Evolutionary conservation across 2,797 vertebrate genomes (phyloP), one percentile per base, ranked within the genome.

Genomic region (Clarias fuscus): DNA sequence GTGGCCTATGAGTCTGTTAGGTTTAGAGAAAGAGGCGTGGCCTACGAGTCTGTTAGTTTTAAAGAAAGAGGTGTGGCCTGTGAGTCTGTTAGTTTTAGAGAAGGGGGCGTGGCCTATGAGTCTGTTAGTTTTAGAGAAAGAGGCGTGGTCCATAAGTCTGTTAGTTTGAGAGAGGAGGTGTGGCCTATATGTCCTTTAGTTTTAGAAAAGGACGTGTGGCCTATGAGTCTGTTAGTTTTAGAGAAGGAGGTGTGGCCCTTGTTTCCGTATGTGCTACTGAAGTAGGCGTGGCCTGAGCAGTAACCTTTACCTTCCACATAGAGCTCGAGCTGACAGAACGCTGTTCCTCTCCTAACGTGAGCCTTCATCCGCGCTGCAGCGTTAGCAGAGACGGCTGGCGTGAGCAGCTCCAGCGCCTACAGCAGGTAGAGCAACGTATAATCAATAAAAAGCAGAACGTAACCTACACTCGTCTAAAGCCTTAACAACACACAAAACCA

Each of bases 291-390:
- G 40, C 72, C 24, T 75, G 24, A 53, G 53, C 43, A 53, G 7
- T 48, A 61, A 40, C 89, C 91, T 88, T 37, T 89, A 99, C 98
- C 98, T 96, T 99, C 97, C 17, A 95, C 83, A 62, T 97, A 99
- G 37, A 99, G 95, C 91, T 99, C 94, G 70, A 99, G 93, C 88
- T 97, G 95, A 92, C 97, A 98, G 93, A 99, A 97, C 0, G 98
- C 97, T 24, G 97, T 94, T 43, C 98, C 98, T 68, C 98, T 91
- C 78, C 97, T 96, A 43, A 98, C 92, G 0, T 96, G 91, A 0
- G 97, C 97, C 93, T 97, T 97, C 40, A 94, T 86, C 91, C 98
- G 96, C 87, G 97, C 95, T 0, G 79, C 89, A 79, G 96, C 94
- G 24, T 99, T 99, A 85, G 94, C 95, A 84, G 93, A 48, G 78